Base-by-base conservation (phyloP, 2,113 vertebrate species). In the Murina feae region DNA sequence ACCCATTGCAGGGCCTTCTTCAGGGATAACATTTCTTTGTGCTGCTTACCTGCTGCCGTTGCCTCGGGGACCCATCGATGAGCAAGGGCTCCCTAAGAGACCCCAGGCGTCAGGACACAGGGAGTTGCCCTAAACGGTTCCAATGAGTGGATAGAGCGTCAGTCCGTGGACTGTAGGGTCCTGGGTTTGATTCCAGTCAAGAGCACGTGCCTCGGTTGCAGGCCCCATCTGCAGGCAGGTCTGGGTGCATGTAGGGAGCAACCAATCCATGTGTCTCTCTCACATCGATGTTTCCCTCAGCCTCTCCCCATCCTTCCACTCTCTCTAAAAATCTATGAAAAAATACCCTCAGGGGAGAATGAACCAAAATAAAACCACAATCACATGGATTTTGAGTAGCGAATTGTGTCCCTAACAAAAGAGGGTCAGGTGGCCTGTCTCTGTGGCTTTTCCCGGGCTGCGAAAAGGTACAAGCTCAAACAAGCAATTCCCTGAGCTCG, bases 11-110 rank as follows among this genome's bases (percentile, higher is more conserved):
- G n/a, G 37, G 72, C 75, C 69, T 32, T 44, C 47, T 82, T 65
- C 42, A 9, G 39, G 21, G 44, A 9, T 87, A 20, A 30, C 20
- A 87, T 96, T 92, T 93, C 92, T 95, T 95, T 85, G 90, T 20
- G 63, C 39, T 88, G 6, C 92, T 91, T 95, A 90, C 87, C 80
- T 75, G 86, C 58, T 91, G 66, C 35, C 32, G 6, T 78, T 32
- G 60, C 72, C 90, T 68, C 76, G 1, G 47, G 87, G 55, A 21
- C 35, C 28, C 11, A 10, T 17, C 72, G 75, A 90, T 91, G 65
- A 91, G 51, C 92, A 78, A 9, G 63, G 69, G 44, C 91, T 55
- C 78, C 79, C 71, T n/a, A 25, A 81, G 30, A 44, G 44, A 74
- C 14, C 75, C 55, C 17, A n/a, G 18, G 32, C 32, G 12, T 44